Base-by-base conservation (phyloP, 2,113 vertebrate genomes). In the Melospiza georgiana region DNA sequence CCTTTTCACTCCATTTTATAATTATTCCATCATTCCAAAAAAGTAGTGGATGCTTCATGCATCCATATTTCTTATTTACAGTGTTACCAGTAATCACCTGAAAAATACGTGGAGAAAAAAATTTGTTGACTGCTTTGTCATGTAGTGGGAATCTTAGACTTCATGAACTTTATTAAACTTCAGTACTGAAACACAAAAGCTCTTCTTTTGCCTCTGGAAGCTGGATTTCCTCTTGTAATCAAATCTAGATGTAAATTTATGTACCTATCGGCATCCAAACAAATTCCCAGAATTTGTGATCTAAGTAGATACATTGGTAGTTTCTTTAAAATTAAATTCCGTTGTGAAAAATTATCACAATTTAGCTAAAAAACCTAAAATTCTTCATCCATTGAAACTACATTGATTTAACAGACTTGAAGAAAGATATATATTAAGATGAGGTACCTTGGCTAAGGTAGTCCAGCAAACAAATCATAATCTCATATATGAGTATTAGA, bases 101-200 rank as follows among this genome's bases (percentile, higher is more conserved):
- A 18, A 68, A 89, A 82, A 79, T 0, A 82, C 1, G 2, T 5
- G 86, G 2, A 63, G 48, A 84, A 89, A 88, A 67, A 62, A 30
- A 30, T 55, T 48, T 61, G 1, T 59, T 55, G 16, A 48, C 33
- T 83, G 3, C 9, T 92, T 87, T 83, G 15, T 30, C 7, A n/a
- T 43, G 33, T 37, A 83, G 8, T 43, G 5, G 21, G 13, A 72
- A 87, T 15, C 19, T 90, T 44, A 76, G 5, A 31, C 9, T 79
- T 58, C 37, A 25, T 35, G 12, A 76, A 72, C 11, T 82, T 80
- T 62, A n/a, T 39, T 66, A 52, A 61, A 72, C 3, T 68, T 28
- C 17, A 43, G 1, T 17, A 39, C 3, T 86, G 12, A 15, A 41
- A 30, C 0, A 57, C 37, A 48, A 30, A 0, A 2, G 1, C 3